These are phyloP conservation scores for Tolypeutes matacus DNA, from an alignment of 2,797 vertebrate species.

Conservation along the genomic window DNA sequence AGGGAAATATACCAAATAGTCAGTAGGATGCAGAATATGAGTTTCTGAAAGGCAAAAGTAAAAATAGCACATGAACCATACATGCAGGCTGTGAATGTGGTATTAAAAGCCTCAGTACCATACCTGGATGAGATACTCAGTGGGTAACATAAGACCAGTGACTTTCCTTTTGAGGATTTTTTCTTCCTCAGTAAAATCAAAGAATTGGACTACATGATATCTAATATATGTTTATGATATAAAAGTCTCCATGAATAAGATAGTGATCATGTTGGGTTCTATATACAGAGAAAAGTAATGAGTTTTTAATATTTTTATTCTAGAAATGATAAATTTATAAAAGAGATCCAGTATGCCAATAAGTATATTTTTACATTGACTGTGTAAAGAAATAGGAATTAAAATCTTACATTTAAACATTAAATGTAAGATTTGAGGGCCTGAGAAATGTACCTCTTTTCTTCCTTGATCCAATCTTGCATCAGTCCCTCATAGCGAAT, in stretches of 20 bases:
- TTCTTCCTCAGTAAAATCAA: not conserved
- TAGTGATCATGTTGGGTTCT: not conserved
- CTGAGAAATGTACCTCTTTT: not conserved
- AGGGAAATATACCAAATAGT: too few species aligned
- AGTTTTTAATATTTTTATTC: not conserved
- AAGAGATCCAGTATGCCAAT: not conserved
- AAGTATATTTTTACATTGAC: not conserved
- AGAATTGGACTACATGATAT: not conserved
- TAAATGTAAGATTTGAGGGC: not conserved
- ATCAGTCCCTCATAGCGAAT: not conserved
- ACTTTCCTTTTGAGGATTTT: not conserved
- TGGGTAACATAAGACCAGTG: not conserved
- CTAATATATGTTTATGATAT: not conserved
- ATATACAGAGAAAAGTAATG: not conserved
- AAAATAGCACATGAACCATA: not conserved
- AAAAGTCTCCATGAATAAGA: not conserved
- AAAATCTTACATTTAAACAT: too few species aligned
- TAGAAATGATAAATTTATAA: not conserved
- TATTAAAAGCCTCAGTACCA: not conserved
- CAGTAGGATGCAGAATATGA: not conserved
- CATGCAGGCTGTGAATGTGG: not conserved
- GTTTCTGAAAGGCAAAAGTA: conserved; percentile 40
- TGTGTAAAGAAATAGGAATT: not conserved
- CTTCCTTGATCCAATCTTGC: not conserved
- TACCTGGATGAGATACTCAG: not conserved